A percentile compares a stretch with the other conserved stretches of the same genome.
phyloP scores from a whole-genome alignment of 2,797 vertebrate genomes.

The Salmo trutta region DNA sequence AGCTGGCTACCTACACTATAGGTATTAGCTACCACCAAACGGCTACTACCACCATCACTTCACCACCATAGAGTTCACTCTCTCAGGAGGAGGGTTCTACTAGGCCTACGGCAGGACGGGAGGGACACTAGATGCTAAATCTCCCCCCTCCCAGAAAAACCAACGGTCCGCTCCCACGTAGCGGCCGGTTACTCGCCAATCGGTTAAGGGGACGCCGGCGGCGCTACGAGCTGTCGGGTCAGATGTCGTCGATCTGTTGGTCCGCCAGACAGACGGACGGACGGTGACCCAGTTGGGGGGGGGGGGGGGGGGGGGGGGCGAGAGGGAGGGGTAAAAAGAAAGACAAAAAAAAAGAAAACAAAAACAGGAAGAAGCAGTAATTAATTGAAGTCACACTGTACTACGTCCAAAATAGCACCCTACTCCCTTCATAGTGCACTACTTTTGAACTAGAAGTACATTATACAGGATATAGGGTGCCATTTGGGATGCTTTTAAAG shows the following conservation, averaged over 20 bases:
- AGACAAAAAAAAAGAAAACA: conserved; percentile 28
- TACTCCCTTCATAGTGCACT: not conserved
- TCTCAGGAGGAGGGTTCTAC: conserved; percentile 37
- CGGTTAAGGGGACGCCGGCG: conserved; percentile 49
- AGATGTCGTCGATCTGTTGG: conserved; percentile 68
- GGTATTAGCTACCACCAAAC: conserved; percentile 37
- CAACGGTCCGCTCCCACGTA: conserved; percentile 37
- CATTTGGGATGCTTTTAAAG: not conserved
- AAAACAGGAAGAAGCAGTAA: conserved; percentile 42
- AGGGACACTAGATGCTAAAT: not conserved
- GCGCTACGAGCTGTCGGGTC: conserved; percentile 52
- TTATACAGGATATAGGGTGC: not conserved
- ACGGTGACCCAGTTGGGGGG: conserved; percentile 45
- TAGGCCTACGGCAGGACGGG: not conserved
- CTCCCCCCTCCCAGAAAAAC: conserved; percentile 26
- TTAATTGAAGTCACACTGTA: conserved; percentile 46
- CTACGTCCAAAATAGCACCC: not conserved
- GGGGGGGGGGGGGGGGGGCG: conserved; percentile 30
- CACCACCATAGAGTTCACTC: conserved; percentile 46
- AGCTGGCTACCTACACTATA: conserved; percentile 28
- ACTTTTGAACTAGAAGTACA: not conserved
- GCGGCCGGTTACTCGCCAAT: conserved; percentile 75
- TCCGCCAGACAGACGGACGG: not conserved
- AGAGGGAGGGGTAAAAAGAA: conserved; percentile 23
- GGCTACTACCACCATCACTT: conserved; percentile 34